Evolutionary conservation across 2,113 vertebrate species (phyloP).

Genomic region (Dicaeum eximium): DNA sequence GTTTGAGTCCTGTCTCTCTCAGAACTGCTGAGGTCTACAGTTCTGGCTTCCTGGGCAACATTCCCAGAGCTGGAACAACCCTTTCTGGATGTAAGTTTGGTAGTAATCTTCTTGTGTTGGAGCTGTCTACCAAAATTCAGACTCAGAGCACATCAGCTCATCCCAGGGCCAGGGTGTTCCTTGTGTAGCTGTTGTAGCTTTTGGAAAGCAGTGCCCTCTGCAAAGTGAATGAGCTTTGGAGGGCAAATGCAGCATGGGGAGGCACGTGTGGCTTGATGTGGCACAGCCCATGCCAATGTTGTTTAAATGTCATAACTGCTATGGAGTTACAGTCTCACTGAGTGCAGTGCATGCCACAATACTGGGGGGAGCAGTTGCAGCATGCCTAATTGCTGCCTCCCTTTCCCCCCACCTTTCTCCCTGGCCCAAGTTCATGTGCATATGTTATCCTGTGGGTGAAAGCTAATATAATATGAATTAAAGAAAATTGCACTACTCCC

Average conservation of each 20-base stretch:
- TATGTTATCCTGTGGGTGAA: not conserved
- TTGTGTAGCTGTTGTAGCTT: not conserved
- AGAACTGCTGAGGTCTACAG: not conserved
- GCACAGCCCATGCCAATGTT: not conserved
- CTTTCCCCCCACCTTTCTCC: not conserved
- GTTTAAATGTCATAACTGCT: not conserved
- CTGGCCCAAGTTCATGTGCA: not conserved
- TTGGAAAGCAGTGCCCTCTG: not conserved
- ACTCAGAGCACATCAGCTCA: not conserved
- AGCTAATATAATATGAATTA: slow-evolving; percentile 1
- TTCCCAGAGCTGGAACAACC: not conserved
- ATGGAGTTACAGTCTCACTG: not conserved
- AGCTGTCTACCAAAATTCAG: not conserved
- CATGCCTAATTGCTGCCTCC: not conserved
- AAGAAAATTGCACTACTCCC: not conserved
- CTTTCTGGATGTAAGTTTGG: not conserved
- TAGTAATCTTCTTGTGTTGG: not conserved
- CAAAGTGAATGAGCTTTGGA: not conserved
- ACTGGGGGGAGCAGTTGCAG: not conserved
- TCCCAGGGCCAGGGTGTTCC: not conserved
- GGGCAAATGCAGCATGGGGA: not conserved
- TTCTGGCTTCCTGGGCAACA: not conserved
- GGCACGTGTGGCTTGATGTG: not conserved
- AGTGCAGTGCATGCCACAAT: not conserved
- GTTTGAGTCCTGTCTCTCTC: not conserved